Evolutionary conservation across 2,888 invertebrate genomes (phyloP).

Genomic region (Cistogaster globosa): DNA sequence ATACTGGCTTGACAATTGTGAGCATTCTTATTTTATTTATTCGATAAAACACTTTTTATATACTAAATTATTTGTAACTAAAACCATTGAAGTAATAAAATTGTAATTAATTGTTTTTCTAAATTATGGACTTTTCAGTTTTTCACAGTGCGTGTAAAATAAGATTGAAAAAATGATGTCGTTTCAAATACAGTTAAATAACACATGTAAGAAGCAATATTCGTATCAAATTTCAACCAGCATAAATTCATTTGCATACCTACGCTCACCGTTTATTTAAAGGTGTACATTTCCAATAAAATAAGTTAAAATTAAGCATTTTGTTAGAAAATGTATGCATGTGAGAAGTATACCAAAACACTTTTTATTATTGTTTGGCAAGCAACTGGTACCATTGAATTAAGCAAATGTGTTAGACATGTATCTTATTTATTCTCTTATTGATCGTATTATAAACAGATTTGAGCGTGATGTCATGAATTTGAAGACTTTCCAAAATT

Average conservation of each 20-base stretch:
- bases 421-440: too few species aligned
- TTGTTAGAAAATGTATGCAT: conserved; percentile 32
- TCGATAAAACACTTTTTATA: conserved; percentile 9
- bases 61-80: not conserved
- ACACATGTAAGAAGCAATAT: conserved; percentile 60
- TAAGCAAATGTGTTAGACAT: too few species aligned
- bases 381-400: not conserved
- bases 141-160: conserved; percentile 50
- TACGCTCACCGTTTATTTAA: not conserved
- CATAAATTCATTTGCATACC: conserved; percentile 47
- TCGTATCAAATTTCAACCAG: conserved; percentile 48
- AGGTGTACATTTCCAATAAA: conserved; percentile 31
- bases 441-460: too few species aligned
- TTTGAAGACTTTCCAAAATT: too few species aligned
- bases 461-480: too few species aligned
- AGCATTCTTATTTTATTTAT: too few species aligned
- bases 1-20: too few species aligned
- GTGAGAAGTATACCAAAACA: not conserved
- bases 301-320: conserved; percentile 43
- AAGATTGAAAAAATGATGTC: conserved; percentile 54
- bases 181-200: conserved; percentile 35
- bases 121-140: conserved; percentile 43
- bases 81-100: conserved; percentile 58
- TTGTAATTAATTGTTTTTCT: conserved; percentile 48
- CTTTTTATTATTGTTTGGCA: not conserved